phyloP scores from a whole-genome alignment of 2,797 vertebrate genomes.

The Halcyon leucocephala region DNA sequence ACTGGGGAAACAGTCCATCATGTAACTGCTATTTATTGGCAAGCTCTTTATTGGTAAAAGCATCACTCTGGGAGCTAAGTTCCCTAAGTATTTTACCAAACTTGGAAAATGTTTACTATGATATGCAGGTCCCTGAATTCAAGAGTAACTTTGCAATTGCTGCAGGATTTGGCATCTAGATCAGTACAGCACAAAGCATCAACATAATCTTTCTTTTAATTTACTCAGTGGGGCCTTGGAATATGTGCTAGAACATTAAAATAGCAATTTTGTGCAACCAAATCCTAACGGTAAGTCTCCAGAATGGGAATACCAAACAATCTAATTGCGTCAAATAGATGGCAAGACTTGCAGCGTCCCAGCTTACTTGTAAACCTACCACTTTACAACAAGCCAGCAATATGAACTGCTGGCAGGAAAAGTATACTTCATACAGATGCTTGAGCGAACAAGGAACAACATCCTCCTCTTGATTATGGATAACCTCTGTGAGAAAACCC shows the following conservation, averaged over 20 bases:
- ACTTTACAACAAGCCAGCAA: not conserved
- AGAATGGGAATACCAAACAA: slow-evolving; percentile 8
- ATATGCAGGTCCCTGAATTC: not conserved
- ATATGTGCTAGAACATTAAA: not conserved
- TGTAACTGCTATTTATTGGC: not conserved
- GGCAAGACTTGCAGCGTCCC: not conserved
- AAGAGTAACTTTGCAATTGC: not conserved
- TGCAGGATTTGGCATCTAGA: not conserved
- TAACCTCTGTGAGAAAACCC: not conserved
- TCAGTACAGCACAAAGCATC: not conserved
- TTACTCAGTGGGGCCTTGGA: not conserved
- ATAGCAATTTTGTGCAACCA: not conserved
- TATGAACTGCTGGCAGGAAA: not conserved
- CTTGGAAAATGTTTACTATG: not conserved
- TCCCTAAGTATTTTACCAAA: not conserved
- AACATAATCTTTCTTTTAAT: not conserved
- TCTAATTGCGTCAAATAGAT: not conserved
- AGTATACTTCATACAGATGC: not conserved
- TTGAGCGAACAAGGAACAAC: not conserved
- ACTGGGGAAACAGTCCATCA: not conserved
- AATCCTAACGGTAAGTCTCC: not conserved
- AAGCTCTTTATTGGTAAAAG: not conserved
- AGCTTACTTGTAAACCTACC: not conserved
- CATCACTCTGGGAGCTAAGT: not conserved
- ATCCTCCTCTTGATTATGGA: not conserved